Base-by-base conservation (phyloP, 2,797 vertebrate species). In the Erpetoichthys calabaricus region DNA sequence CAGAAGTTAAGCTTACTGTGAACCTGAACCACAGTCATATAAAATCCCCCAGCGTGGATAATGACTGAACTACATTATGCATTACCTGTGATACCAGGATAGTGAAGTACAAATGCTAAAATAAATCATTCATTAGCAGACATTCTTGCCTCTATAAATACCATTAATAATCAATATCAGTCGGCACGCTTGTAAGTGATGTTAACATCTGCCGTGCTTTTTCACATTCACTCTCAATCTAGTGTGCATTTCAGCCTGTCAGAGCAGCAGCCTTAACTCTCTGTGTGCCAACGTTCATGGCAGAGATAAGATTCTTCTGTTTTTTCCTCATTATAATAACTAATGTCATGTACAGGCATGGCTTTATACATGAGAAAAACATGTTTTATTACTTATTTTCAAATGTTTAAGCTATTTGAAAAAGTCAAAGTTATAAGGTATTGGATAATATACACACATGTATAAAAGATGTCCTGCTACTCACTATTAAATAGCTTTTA, bases 121-220 rank as follows among this genome's bases (percentile, higher is more conserved):
- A 49, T 49, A 49, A 7, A 49, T 49, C 47, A 49, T 49, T 49
- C 47, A 49, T 49, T 49, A 49, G 47, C 47, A 49, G 47, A 49
- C 47, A 49, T 5, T 49, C 25, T 25, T 25, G 25, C 25, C 25
- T 25, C 47, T 49, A n/a, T 49, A 49, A 49, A 49, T 49, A 49
- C 47, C 47, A 49, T 49, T 49, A 49, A 49, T 49, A 49, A 49
- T 49, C 47, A 49, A 49, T 49, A 49, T 49, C 47, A 49, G 3
- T 49, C 47, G 4, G 47, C 47, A 49, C n/a, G 47, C 47, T 49
- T 49, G 47, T 49, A 49, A 49, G 4, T 49, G 47, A 49, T 49
- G 47, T 3, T 49, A 49, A 49, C 47, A 49, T 49, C 47, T 49
- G 47, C 47, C n/a, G n/a, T 49, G 47, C n/a, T 25, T 49, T 7